A percentile compares a stretch with the other conserved stretches of the same genome.
Conservation (phyloP, 2,113 vertebrate species). For the Aspidoscelis tigris region DNA sequence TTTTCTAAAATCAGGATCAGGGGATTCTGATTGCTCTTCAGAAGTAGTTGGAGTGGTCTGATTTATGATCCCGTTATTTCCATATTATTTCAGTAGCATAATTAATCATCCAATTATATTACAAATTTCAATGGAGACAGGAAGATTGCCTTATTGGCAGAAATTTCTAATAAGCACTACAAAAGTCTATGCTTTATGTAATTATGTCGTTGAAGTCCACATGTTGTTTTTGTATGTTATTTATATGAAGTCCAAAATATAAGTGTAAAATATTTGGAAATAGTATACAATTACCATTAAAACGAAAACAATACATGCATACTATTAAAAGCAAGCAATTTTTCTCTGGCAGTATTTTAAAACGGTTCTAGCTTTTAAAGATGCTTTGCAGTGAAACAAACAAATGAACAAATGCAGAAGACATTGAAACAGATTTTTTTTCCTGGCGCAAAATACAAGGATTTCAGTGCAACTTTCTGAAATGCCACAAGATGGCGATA, state of each 20-base stretch:
- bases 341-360: background rate
- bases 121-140: background rate
- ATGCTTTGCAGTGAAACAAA: background rate
- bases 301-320: background rate
- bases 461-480: background rate
- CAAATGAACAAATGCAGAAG: background rate
- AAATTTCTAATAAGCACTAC: background rate
- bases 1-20: too few relatives aligned
- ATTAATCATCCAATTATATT: background rate
- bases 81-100: background rate
- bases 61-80: background rate
- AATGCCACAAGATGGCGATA: constrained; percentile 69
- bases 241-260: background rate
- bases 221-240: background rate
- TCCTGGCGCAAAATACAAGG: background rate
- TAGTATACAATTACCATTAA: background rate
- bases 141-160: background rate
- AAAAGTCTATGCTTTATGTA: background rate
- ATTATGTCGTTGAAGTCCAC: background rate
- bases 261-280: background rate
- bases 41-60: background rate
- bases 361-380: too few relatives aligned
- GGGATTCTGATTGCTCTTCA: background rate
- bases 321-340: background rate
- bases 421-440: background rate